A percentile compares a stretch with the other conserved stretches of the same genome.
Conservation (phyloP, 1,140 invertebrate species). For the Lasioglossum baleicum region DNA sequence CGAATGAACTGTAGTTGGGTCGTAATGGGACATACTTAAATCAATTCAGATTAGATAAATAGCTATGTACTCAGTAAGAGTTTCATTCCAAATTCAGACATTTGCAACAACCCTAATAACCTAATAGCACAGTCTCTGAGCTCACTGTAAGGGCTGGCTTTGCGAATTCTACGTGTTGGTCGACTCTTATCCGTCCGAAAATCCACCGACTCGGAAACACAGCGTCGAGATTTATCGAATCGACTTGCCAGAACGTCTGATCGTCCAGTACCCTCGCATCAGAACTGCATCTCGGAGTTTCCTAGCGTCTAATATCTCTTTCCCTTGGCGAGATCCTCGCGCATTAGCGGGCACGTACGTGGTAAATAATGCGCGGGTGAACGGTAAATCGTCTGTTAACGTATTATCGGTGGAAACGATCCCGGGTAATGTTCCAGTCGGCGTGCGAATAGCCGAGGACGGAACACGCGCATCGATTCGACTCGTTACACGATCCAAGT, state of each 20-base stretch:
- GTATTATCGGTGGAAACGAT: conserved; percentile 57
- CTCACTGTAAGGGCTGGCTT: too few species aligned
- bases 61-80: too few species aligned
- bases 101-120: too few species aligned
- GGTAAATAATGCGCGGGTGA: conserved; percentile 56
- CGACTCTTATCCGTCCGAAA: not conserved
- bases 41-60: too few species aligned
- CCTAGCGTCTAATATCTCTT: conserved; percentile 18
- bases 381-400: conserved; percentile 62
- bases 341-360: conserved; percentile 26
- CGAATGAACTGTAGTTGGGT: too few species aligned
- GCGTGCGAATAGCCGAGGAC: conserved; percentile 11
- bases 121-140: too few species aligned
- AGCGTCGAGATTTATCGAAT: conserved; percentile 45
- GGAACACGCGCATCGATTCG: conserved; percentile 33
- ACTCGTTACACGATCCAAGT: conserved; percentile 32
- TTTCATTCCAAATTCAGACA: too few species aligned
- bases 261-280: conserved; percentile 34
- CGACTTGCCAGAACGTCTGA: conserved; percentile 1
- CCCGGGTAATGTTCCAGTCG: conserved; percentile 28
- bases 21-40: too few species aligned
- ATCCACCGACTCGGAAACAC: conserved; percentile 31
- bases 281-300: conserved; percentile 34
- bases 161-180: too few species aligned
- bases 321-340: not conserved